Percentiles rank a stretch among this genome's conserved stretches.
phyloP scores from a whole-genome alignment of 2,797 vertebrate species.

The Ctenopoma kingsleyae region DNA sequence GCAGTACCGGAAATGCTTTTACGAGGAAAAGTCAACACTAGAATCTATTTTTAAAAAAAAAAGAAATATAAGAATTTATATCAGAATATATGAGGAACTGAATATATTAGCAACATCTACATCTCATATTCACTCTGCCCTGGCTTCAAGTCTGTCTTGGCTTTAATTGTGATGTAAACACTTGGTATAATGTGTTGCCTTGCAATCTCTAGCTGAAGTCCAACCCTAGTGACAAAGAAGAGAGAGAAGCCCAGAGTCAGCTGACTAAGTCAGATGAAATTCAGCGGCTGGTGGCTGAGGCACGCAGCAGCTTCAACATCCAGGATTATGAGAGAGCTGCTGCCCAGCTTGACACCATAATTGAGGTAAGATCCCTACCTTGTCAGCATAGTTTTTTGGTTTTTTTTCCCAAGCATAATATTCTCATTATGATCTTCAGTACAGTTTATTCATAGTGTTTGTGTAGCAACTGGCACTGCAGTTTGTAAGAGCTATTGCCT shows the following conservation, averaged over 20 bases:
- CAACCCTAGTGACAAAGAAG: slow-evolving; percentile 89
- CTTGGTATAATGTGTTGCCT: slow-evolving; percentile 3
- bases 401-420: not conserved
- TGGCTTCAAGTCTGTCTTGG: not conserved
- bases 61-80: slow-evolving; percentile 16
- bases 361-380: slow-evolving; percentile 86
- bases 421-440: not conserved
- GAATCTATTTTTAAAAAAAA: not conserved
- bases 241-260: slow-evolving; percentile 90
- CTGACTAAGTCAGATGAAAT: slow-evolving; percentile 92
- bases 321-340: slow-evolving; percentile 87
- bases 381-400: slow-evolving; percentile 4
- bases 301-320: slow-evolving; percentile 79
- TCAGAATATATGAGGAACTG: not conserved
- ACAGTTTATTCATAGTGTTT: slow-evolving; percentile 3
- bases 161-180: slow-evolving; percentile 1
- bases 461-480: not conserved
- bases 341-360: slow-evolving; percentile 88
- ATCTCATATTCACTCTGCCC: not conserved
- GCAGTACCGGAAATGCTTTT: slow-evolving; percentile 23
- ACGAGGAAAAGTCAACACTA: slow-evolving; percentile 27
- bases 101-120: not conserved
- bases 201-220: slow-evolving; percentile 89
- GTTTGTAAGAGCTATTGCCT: slow-evolving; percentile 18
- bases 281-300: slow-evolving; percentile 89